Evolutionary conservation across 2,113 vertebrate species (phyloP), one percentile per base, ranked within the genome.

Genomic region (Bufo bufo): DNA sequence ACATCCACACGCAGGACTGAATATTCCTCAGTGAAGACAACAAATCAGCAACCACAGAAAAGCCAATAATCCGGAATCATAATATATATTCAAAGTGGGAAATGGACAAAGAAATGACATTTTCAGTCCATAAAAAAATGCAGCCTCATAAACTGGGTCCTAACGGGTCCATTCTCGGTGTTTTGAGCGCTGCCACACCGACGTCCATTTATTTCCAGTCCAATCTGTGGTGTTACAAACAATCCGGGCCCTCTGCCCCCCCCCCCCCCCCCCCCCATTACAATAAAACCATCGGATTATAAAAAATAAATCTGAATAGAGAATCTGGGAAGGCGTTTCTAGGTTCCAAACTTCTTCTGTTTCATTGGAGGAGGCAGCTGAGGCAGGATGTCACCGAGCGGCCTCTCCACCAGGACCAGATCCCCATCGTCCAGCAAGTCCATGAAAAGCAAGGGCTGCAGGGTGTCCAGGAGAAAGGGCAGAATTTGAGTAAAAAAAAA

Each of bases 271-370:
- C 11, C n/a, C 69, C 3, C 13, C 50, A n/a, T n/a, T 56, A 78
- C 10, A 54, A 56, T 56, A 79, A 14, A 33, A n/a, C 8, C 43
- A 6, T 80, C 3, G 14, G 23, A 52, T 13, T 13, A 78, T 23
- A 54, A 11, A 78, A 52, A 3, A 56, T 14, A 43, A 33, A 58
- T 33, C 77, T 58, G 3, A 56, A 12, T 13, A 78, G n/a, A 20
- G 11, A 77, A 9, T 79, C 75, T 54, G 9, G 50, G 10, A 11
- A 13, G 10, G 20, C 3, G 50, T 12, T 14, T 90, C 95, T 96
- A 99, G 78, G 98, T 99, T 85, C 97, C 98, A 86, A 99, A 99
- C 90, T 96, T 98, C 95, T 99, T 99, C 94, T 96, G 96, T 83
- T 96, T 95, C 90, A 98, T 91, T 0, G 98, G 97, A 11, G 96